Evolutionary conservation across 2,888 invertebrate species (phyloP).

Genomic region (Periphyllus acericola): DNA sequence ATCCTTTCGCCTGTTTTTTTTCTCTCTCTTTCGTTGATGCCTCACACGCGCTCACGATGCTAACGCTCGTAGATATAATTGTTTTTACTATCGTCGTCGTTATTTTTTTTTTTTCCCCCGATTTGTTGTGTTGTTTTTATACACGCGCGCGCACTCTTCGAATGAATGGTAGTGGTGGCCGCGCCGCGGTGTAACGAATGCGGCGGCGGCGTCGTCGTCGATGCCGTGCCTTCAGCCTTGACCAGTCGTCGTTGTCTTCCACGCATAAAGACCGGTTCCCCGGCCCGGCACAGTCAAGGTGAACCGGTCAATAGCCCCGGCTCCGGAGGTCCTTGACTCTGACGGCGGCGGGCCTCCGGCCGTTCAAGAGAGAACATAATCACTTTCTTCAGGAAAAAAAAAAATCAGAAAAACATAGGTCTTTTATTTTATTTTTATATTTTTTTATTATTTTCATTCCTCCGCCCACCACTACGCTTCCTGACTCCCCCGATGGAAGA

Average conservation of each 20-base stretch:
- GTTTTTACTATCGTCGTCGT: background rate
- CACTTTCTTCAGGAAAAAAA: slow-evolving; percentile 51
- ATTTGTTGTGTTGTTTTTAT: background rate
- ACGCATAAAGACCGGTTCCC: slow-evolving; percentile 55
- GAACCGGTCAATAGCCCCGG: slow-evolving; percentile 62
- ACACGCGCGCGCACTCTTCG: background rate
- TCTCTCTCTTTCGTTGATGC: background rate
- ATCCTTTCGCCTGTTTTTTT: background rate
- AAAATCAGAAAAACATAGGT: background rate
- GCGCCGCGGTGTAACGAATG: slow-evolving; percentile 32
- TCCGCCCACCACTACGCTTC: background rate
- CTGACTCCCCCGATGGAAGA: background rate
- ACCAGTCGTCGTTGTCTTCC: slow-evolving; percentile 48
- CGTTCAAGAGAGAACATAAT: slow-evolving; percentile 53
- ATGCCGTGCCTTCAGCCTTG: slow-evolving; percentile 13
- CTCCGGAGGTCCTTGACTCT: slow-evolving; percentile 57
- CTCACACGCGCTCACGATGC: background rate
- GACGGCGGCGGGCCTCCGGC: background rate
- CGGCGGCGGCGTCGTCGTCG: background rate
- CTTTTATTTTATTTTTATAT: background rate
- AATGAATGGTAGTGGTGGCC: slow-evolving; percentile 23
- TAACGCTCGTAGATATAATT: background rate
- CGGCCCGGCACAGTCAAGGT: slow-evolving; percentile 53
- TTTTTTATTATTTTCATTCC: background rate
- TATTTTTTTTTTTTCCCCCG: background rate